Evolutionary conservation across 2,797 vertebrate species (phyloP).

Genomic region (Buceros bicornis): DNA sequence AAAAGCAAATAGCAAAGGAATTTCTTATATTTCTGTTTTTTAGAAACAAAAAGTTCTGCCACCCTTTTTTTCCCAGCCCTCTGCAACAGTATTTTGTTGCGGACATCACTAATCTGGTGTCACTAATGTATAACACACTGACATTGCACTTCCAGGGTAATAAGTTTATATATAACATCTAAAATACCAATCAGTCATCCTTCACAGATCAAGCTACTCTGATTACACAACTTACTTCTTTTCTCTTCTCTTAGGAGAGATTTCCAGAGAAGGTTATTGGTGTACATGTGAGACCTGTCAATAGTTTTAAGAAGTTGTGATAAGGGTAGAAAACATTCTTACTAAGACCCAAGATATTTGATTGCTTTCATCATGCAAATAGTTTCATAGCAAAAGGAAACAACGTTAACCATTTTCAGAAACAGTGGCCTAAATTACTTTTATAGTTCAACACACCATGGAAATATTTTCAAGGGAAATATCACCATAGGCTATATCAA

Average conservation of each 20-base stretch:
- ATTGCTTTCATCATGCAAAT: not conserved
- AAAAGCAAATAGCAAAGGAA: not conserved
- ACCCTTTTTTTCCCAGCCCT: not conserved
- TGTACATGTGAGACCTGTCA: not conserved
- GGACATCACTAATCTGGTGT: not conserved
- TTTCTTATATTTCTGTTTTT: not conserved
- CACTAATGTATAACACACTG: not conserved
- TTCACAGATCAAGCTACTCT: not conserved
- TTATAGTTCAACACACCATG: conserved; percentile 7
- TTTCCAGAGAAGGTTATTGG: not conserved
- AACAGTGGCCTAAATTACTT: conserved; percentile 30
- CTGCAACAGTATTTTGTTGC: not conserved
- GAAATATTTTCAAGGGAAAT: conserved; percentile 35
- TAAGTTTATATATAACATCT: not conserved
- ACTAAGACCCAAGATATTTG: not conserved
- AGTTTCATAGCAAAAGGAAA: not conserved
- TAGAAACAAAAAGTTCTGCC: not conserved
- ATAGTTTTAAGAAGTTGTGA: not conserved
- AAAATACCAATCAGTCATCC: not conserved
- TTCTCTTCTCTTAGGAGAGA: not conserved
- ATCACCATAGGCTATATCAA: not conserved
- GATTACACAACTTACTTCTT: not conserved
- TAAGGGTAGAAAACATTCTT: not conserved
- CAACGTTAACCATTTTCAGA: not conserved
- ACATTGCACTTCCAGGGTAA: not conserved